Evolutionary conservation across 1,140 invertebrate genomes (phyloP).

Genomic region (Spodoptera litura): DNA sequence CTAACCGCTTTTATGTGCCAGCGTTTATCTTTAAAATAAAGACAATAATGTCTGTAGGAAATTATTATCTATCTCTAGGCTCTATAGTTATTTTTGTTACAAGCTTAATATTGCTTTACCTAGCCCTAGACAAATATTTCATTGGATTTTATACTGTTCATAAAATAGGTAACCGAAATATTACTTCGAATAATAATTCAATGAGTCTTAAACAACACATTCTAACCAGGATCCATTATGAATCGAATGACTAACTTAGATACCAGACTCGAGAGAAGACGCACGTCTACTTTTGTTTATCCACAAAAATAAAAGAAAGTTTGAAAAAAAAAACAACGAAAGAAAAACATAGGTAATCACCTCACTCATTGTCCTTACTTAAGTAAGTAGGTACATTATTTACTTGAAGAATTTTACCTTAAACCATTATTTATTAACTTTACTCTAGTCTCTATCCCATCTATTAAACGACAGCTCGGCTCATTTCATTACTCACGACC

Average conservation of each 20-base stretch:
- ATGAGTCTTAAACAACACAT: neutral
- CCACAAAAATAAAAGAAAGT: too few relatives aligned
- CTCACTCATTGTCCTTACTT: neutral
- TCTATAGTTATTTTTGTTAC: too few relatives aligned
- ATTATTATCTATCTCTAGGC: too few relatives aligned
- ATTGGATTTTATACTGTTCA: too few relatives aligned
- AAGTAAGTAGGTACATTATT: conserved; percentile 2
- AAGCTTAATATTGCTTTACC: too few relatives aligned
- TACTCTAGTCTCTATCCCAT: neutral
- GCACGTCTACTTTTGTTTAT: too few relatives aligned
- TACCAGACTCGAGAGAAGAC: too few relatives aligned
- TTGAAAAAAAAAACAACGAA: neutral
- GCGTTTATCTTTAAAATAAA: too few relatives aligned
- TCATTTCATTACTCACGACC: conserved; percentile 31
- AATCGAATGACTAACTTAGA: too few relatives aligned
- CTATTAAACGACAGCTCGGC: conserved; percentile 6
- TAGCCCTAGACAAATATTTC: too few relatives aligned
- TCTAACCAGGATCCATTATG: neutral
- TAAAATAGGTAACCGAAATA: neutral
- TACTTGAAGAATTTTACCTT: conserved; percentile 14
- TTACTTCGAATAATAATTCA: neutral
- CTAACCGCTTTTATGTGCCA: conserved; percentile 15
- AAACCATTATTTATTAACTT: conserved; percentile 17
- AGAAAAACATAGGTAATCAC: neutral
- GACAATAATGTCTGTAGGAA: too few relatives aligned